Conservation (phyloP, 2,888 invertebrate genomes). For the Drosophila conformis region DNA sequence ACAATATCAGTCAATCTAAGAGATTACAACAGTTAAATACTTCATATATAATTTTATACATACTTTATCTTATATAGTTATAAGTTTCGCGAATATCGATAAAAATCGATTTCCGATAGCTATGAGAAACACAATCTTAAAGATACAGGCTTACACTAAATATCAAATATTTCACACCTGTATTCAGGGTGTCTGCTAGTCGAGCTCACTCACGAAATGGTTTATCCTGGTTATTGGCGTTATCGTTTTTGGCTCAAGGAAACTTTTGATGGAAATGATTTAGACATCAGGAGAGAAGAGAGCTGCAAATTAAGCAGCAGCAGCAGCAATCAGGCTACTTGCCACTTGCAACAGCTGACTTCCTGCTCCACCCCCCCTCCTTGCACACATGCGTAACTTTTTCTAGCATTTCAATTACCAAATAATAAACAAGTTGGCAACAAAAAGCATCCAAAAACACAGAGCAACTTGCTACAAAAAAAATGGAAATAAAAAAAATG, state of each 20-base stretch:
- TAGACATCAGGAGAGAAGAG: conserved; percentile 46
- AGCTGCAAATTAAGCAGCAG: conserved; percentile 43
- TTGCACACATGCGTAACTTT: conserved; percentile 56
- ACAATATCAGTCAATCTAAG: too few relatives aligned
- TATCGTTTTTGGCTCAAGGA: conserved; percentile 26
- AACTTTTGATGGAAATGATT: conserved; percentile 60
- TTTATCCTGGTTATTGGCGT: conserved; percentile 22
- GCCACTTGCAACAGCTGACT: conserved; percentile 6
- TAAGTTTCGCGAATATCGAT: too few relatives aligned
- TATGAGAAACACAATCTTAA: too few relatives aligned
- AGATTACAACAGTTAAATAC: too few relatives aligned
- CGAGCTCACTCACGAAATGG: neutral
- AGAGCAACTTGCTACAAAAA: conserved; percentile 42
- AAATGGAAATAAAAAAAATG: conserved; percentile 26
- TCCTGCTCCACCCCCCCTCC: neutral
- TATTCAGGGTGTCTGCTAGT: neutral
- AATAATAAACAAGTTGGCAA: conserved; percentile 75
- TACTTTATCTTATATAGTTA: too few relatives aligned
- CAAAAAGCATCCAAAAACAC: conserved; percentile 58
- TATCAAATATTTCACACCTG: neutral
- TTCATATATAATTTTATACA: too few relatives aligned
- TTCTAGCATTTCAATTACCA: conserved; percentile 75
- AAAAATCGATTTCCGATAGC: too few relatives aligned
- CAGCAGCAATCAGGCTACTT: conserved; percentile 39
- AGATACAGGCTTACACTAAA: too few relatives aligned